Percentiles rank a stretch among this genome's conserved stretches.
Evolutionary conservation across 2,113 vertebrate genomes (phyloP).

Genomic region (Suricata suricatta): DNA sequence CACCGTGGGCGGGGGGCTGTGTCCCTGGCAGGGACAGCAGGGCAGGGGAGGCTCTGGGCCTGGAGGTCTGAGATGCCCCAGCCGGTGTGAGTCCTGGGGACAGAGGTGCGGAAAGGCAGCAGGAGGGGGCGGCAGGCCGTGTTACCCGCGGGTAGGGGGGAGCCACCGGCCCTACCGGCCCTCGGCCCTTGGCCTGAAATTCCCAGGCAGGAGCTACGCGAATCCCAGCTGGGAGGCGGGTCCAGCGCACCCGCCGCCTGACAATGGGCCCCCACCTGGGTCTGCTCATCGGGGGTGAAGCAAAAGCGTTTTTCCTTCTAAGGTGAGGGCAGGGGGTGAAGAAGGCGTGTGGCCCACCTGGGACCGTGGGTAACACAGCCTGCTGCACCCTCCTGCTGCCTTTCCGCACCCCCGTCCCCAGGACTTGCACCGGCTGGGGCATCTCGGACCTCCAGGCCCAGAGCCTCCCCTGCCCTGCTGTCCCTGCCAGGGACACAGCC

Average conservation of each 20-base stretch:
- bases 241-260: neutral
- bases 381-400: neutral
- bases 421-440: neutral
- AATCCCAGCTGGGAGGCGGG: neutral
- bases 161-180: neutral
- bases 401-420: accelerated
- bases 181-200: neutral
- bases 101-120: neutral
- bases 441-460: neutral
- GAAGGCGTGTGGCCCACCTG: neutral
- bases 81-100: neutral
- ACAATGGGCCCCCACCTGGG: neutral
- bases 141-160: accelerated
- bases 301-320: neutral
- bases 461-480: neutral
- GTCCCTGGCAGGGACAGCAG: neutral
- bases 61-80: neutral
- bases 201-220: neutral
- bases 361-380: accelerated
- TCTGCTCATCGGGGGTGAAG: accelerated
- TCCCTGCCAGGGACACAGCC: neutral
- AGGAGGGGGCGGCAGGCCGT: neutral
- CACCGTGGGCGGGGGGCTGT: accelerated
- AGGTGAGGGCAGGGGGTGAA: neutral
- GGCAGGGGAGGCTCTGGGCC: neutral